Evolutionary conservation across 2,113 vertebrate species (phyloP).

Genomic region (Typhlomys cinereus): DNA sequence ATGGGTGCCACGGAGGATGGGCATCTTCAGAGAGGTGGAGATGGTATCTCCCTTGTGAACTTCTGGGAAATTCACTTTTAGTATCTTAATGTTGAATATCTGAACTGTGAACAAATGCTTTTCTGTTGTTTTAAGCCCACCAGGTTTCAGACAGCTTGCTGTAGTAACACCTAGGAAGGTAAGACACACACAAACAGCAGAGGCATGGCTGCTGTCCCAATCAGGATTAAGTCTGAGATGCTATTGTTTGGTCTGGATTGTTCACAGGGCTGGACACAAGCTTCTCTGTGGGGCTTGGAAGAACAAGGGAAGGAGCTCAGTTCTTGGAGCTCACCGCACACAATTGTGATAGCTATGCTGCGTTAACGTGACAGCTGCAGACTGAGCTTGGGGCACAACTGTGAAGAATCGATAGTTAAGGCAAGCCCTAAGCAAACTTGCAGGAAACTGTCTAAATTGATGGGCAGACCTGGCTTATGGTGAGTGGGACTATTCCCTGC

Average conservation of each 20-base stretch:
- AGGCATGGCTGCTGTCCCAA: neutral
- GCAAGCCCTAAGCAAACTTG: too few relatives aligned
- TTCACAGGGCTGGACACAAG: neutral
- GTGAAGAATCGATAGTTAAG: too few relatives aligned
- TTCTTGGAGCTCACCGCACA: neutral
- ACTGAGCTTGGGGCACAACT: too few relatives aligned
- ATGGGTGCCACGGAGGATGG: neutral
- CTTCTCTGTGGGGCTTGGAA: neutral
- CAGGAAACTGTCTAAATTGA: too few relatives aligned
- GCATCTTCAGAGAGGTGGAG: neutral
- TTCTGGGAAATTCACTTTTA: neutral
- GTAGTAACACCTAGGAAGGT: neutral
- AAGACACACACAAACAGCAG: neutral
- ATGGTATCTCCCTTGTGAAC: neutral
- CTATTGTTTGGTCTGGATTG: neutral
- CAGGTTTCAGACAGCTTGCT: neutral
- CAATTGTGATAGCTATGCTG: too few relatives aligned
- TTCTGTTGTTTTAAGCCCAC: neutral
- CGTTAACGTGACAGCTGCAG: too few relatives aligned
- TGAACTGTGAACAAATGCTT: neutral
- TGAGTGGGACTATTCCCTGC: too few relatives aligned
- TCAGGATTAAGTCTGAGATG: neutral
- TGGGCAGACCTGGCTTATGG: too few relatives aligned
- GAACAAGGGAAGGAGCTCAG: neutral
- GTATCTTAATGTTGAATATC: neutral